phyloP scores from a whole-genome alignment of 2,888 invertebrate genomes.

The Acanthosepion lycidas region DNA sequence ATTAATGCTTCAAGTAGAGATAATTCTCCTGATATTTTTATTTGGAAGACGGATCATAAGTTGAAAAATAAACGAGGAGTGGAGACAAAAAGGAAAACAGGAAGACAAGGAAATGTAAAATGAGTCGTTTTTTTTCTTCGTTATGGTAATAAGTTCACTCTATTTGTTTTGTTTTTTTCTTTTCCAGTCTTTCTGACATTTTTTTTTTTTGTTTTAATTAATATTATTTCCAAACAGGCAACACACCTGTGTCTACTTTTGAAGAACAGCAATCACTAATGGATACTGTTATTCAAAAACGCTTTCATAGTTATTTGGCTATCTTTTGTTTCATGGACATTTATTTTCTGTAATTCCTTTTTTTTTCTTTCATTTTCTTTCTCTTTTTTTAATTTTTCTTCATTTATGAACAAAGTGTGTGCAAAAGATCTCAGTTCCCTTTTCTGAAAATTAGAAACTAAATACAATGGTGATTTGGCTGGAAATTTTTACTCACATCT shows the following conservation, averaged over 20 bases:
- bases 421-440: too few relatives aligned
- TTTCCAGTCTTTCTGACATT: neutral
- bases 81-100: neutral
- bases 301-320: neutral
- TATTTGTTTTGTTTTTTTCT: neutral
- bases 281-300: neutral
- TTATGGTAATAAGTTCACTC: neutral
- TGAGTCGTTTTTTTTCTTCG: neutral
- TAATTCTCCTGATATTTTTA: neutral
- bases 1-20: neutral
- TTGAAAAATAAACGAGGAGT: neutral
- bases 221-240: slow-evolving; percentile 23
- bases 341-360: neutral
- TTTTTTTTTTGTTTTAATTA: neutral
- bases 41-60: neutral
- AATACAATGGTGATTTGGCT: too few relatives aligned
- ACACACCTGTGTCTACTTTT: slow-evolving; percentile 35
- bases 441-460: too few relatives aligned
- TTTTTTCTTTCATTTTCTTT: neutral
- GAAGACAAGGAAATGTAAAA: neutral
- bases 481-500: too few relatives aligned
- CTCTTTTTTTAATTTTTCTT: neutral
- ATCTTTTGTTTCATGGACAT: neutral
- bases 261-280: neutral
- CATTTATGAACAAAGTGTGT: neutral